Evolutionary conservation across 1,140 invertebrate species (phyloP).

Genomic region (Euura saliciscinereae): DNA sequence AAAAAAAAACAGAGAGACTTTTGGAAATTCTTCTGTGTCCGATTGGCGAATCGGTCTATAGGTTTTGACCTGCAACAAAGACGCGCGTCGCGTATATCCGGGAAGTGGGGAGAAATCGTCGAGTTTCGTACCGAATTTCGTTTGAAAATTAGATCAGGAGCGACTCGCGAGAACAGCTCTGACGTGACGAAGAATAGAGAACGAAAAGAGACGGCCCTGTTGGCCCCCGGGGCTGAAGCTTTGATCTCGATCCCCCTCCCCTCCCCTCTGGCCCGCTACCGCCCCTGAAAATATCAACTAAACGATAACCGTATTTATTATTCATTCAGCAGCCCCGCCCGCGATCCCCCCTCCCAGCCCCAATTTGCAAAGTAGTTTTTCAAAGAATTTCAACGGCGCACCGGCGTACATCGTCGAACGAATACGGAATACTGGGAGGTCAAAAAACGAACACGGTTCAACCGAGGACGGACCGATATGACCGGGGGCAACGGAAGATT

Average conservation of each 20-base stretch:
- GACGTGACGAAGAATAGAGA: slow-evolving; percentile 6
- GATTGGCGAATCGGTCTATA: too few species aligned
- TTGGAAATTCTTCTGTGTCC: too few species aligned
- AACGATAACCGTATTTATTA: slow-evolving; percentile 59
- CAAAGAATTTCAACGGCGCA: slow-evolving; percentile 47
- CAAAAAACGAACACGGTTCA: neutral
- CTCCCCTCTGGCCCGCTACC: slow-evolving; percentile 2
- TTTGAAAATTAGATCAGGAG: neutral
- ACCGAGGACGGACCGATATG: neutral
- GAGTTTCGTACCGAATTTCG: slow-evolving; percentile 4
- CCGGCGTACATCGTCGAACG: slow-evolving; percentile 4
- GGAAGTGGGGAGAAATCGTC: neutral
- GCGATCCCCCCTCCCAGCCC: slow-evolving; percentile 28
- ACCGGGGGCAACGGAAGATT: too few species aligned
- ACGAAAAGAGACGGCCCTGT: neutral
- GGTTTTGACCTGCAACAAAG: too few species aligned
- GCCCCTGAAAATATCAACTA: slow-evolving; percentile 56
- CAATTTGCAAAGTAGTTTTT: slow-evolving; percentile 57
- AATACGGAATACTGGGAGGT: neutral
- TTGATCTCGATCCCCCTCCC: slow-evolving; percentile 26
- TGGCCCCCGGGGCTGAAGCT: slow-evolving; percentile 9
- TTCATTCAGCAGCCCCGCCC: slow-evolving; percentile 49
- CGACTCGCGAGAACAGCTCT: neutral
- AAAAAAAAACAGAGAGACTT: too few species aligned
- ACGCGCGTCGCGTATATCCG: too few species aligned